Percentiles rank a stretch among this genome's conserved stretches.
These are phyloP conservation scores for Prionace glauca DNA, from an alignment of 2,797 vertebrate species.

Conservation along the genomic window DNA sequence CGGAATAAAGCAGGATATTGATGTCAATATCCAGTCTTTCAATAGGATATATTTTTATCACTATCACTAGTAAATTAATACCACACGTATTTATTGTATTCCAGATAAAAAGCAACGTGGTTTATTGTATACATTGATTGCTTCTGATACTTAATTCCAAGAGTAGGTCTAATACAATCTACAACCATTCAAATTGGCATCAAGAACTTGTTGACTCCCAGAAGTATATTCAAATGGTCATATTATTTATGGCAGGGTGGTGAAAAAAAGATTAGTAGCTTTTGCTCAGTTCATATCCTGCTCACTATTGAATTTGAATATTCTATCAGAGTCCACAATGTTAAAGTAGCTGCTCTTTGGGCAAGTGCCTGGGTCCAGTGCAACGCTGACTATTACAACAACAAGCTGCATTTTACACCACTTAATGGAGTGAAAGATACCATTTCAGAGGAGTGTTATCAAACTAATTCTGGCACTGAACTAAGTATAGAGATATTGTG, in stretches of 20 bases:
- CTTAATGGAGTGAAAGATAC: background rate
- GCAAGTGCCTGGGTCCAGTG: background rate
- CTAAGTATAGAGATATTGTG: background rate
- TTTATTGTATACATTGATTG: background rate
- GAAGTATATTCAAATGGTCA: background rate
- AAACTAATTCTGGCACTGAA: background rate
- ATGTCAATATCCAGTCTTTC: background rate
- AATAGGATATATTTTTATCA: slow-evolving; percentile 25
- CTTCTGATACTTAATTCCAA: background rate
- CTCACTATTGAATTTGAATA: background rate
- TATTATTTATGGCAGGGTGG: background rate
- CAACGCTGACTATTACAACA: background rate
- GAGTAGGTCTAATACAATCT: background rate
- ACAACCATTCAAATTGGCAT: background rate
- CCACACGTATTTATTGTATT: background rate
- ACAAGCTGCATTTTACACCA: background rate
- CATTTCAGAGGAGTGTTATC: background rate
- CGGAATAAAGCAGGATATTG: background rate
- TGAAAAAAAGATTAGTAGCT: background rate
- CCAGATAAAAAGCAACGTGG: background rate
- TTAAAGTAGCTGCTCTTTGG: background rate
- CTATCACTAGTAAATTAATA: slow-evolving; percentile 32
- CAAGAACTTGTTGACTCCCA: background rate
- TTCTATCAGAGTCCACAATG: background rate
- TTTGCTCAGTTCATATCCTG: background rate